Base-by-base conservation (phyloP, 2,797 vertebrate species). In the Sebastes baramenuke region DNA sequence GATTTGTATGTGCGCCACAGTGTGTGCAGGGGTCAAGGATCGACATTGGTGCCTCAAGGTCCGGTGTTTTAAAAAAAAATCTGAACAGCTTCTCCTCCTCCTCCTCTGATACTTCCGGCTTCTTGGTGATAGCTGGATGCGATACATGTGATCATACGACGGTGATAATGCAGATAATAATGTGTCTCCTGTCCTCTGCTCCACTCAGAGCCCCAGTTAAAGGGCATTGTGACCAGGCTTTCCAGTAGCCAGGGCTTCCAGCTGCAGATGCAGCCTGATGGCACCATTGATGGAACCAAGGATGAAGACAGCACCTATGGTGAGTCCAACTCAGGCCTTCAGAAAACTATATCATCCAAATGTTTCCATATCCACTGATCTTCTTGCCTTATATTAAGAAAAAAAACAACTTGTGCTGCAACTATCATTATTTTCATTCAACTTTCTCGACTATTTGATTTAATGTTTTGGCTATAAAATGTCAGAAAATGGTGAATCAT, bases 171-270 rank as follows among this genome's bases (percentile, higher is more conserved):
- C 62, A 70, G 68, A 70, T 72, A 52, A 83, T 25, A 25, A 84
- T 25, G 27, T 42, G 36, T 82, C 29, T 67, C 55, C 38, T 82
- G 73, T 78, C 34, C 62, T 36, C 29, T 61, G 30, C 67, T 78
- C 58, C 55, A 66, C 64, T 22, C 97, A 99, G 98, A 99, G 95
- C 98, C 98, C 95, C 98, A 99, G 95, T 96, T 99, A 92, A 99
- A 99, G 96, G 98, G 98, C 91, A 99, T 99, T 91, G 97, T 99
- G 92, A 99, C 98, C 90, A 99, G 97, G 92, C 97, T 99, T 0
- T 98, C 97, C 95, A 99, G 97, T 93, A 95, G 98, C 70, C 98
- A 99, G 95, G 98, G 98, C 79, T 99, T 96, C 96, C 98, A 99
- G 96, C 96, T 99, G 93, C 98, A 99, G 94, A 95, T 99, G 91